Evolutionary conservation across 2,113 vertebrate genomes (phyloP).

Genomic region (Megaleporinus macrocephalus): DNA sequence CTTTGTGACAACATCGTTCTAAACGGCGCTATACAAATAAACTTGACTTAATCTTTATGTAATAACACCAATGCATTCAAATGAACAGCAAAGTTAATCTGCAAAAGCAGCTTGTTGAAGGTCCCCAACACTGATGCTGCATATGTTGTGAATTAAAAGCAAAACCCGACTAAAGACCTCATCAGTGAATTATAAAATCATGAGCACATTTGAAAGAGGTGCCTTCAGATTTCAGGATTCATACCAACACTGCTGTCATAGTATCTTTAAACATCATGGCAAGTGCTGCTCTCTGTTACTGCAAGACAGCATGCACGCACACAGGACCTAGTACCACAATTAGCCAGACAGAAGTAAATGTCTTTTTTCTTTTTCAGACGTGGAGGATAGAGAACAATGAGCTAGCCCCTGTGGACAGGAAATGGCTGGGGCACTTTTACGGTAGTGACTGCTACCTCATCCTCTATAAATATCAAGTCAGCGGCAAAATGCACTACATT

Average conservation of each 20-base stretch:
- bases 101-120: neutral
- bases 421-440: slow-evolving; percentile 86
- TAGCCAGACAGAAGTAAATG: neutral
- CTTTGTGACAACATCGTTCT: no score
- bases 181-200: neutral
- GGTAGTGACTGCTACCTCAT: slow-evolving; percentile 88
- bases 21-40: no score
- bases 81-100: neutral
- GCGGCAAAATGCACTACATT: slow-evolving; percentile 80
- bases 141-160: neutral
- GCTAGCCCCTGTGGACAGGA: slow-evolving; percentile 78
- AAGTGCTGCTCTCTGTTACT: neutral
- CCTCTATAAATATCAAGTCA: slow-evolving; percentile 84
- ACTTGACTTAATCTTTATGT: no score
- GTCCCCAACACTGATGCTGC: neutral
- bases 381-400: slow-evolving; percentile 85
- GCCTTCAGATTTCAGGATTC: neutral
- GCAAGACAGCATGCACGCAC: neutral
- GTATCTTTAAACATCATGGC: neutral
- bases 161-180: neutral
- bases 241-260: no score
- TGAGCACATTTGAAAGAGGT: neutral
- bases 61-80: neutral
- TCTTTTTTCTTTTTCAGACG: slow-evolving; percentile 67
- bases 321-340: neutral